phyloP scores from a whole-genome alignment of 1,140 invertebrate genomes.

The Achatina immaculata region DNA sequence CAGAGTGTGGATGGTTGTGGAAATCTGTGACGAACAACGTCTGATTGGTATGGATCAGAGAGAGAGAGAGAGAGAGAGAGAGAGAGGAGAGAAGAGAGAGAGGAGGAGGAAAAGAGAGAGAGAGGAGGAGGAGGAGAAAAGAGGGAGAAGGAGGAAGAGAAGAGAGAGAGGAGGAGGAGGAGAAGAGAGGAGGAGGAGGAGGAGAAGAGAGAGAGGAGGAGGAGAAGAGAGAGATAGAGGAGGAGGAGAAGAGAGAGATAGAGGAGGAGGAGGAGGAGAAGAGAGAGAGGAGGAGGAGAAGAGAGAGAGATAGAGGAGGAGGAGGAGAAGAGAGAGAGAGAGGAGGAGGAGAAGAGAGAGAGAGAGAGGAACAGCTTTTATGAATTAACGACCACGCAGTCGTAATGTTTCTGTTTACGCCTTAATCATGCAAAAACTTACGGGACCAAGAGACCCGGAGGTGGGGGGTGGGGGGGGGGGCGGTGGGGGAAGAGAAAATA shows the following conservation, averaged over 20 bases:
- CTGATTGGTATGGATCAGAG: background rate
- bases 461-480: no score
- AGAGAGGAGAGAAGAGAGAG: constrained; percentile 13
- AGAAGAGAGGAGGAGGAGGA: background rate
- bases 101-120: background rate
- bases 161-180: background rate
- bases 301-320: no score
- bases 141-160: background rate
- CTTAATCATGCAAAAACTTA: no score
- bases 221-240: constrained; percentile 4
- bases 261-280: background rate
- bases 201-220: background rate
- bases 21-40: no score
- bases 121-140: background rate
- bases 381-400: no score
- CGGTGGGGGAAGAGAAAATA: no score
- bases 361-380: no score
- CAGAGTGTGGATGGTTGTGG: no score
- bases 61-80: constrained; percentile 21
- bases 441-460: no score
- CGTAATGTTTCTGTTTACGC: no score
- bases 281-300: background rate
- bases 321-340: no score
- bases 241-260: constrained; percentile 24
- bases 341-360: no score